Evolutionary conservation across 2,888 invertebrate genomes (phyloP).

Genomic region (Pterobdella sp.): DNA sequence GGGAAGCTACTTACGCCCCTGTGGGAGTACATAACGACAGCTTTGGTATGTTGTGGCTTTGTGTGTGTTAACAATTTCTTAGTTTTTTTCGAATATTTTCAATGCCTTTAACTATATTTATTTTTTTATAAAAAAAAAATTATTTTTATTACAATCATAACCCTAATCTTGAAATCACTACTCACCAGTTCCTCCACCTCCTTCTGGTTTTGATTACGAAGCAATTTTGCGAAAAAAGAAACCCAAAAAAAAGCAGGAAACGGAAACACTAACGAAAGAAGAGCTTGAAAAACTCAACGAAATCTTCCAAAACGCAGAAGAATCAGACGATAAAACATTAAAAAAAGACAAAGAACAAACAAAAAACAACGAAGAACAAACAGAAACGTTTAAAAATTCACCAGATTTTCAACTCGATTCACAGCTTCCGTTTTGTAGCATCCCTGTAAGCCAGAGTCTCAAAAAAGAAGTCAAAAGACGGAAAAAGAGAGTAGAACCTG

Average conservation of each 20-base stretch:
- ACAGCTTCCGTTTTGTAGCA: too few species aligned
- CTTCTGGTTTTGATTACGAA: slow-evolving; percentile 25
- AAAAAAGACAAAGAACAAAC: background rate
- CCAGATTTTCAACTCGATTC: too few species aligned
- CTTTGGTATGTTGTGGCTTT: background rate
- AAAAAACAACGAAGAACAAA: too few species aligned
- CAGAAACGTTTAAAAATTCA: too few species aligned
- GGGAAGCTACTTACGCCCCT: background rate
- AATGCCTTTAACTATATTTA: background rate
- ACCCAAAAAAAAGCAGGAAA: background rate
- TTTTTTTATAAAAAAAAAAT: too few species aligned
- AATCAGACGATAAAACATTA: background rate
- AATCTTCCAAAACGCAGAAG: background rate
- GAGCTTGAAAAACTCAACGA: slow-evolving; percentile 17
- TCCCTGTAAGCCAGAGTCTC: background rate
- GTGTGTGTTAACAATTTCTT: background rate
- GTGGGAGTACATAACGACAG: background rate
- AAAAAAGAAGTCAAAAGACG: background rate
- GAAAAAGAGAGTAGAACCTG: background rate
- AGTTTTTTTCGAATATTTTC: background rate
- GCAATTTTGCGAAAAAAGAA: slow-evolving; percentile 27
- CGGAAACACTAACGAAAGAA: slow-evolving; percentile 5
- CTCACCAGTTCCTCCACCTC: background rate
- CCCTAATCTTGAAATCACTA: too few species aligned
- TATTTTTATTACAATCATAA: too few species aligned